phyloP scores from a whole-genome alignment of 2,113 vertebrate genomes.

The Tetrax tetrax region DNA sequence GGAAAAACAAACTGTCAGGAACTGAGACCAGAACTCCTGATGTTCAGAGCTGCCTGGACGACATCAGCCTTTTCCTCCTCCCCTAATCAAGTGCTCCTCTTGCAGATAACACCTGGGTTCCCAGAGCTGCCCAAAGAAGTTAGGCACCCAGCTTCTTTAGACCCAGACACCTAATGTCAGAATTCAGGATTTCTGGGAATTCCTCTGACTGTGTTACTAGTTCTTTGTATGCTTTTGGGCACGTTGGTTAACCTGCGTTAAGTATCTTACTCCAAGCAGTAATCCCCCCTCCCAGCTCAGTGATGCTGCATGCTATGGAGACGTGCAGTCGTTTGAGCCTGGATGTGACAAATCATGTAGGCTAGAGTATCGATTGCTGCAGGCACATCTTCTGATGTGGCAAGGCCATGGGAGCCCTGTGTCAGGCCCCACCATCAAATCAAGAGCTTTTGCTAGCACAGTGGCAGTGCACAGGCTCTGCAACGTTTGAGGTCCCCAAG shows the following conservation, averaged over 20 bases:
- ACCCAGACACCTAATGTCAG: neutral
- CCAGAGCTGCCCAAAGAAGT: neutral
- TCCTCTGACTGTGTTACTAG: neutral
- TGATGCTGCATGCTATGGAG: neutral
- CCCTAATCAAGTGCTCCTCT: neutral
- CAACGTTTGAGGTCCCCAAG: neutral
- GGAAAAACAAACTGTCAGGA: conserved; percentile 41
- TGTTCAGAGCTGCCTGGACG: neutral
- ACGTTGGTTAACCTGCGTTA: neutral
- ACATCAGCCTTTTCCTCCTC: neutral
- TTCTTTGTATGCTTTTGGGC: neutral
- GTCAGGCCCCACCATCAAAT: neutral
- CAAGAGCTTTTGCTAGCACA: neutral
- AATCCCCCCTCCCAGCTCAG: neutral
- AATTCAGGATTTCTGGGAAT: neutral
- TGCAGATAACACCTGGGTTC: neutral
- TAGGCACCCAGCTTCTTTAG: neutral
- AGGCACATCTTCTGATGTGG: neutral
- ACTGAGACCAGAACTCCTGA: conserved; percentile 22
- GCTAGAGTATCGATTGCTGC: neutral
- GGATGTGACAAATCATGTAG: neutral
- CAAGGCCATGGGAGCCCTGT: neutral
- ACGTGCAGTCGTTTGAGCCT: neutral
- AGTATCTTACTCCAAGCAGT: neutral
- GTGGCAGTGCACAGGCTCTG: neutral